Evolutionary conservation across 2,113 vertebrate genomes (phyloP).

Genomic region (Polypterus senegalus): DNA sequence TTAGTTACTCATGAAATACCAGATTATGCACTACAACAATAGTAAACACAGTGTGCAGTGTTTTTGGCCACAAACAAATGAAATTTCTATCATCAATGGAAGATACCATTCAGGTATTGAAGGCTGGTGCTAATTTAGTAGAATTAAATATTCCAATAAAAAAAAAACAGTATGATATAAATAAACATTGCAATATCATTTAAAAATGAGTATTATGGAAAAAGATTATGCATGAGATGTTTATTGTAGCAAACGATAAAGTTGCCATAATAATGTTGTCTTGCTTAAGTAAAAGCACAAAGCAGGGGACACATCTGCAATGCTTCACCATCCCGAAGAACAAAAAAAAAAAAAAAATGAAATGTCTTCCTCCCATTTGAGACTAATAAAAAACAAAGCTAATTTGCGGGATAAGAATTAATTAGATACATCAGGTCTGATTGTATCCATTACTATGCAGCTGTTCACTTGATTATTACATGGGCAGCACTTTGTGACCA

Average conservation of each 20-base stretch:
- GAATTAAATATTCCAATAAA: no score
- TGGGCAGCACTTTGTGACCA: constrained; percentile 26
- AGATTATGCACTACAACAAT: no score
- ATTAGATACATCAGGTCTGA: constrained; percentile 56
- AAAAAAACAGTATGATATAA: no score
- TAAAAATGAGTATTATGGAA: no score
- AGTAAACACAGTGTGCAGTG: no score
- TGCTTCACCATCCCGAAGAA: constrained; percentile 42
- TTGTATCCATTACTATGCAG: constrained; percentile 48
- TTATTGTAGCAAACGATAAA: not conserved
- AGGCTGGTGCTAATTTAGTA: no score
- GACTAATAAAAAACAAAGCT: constrained; percentile 59
- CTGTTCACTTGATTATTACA: constrained; percentile 36
- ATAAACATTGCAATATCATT: no score
- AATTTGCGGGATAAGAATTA: constrained; percentile 63
- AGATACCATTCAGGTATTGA: no score
- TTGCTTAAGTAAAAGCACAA: constrained; percentile 45
- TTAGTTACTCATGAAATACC: no score
- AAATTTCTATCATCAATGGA: no score
- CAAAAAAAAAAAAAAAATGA: constrained; percentile 50
- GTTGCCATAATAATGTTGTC: constrained; percentile 43
- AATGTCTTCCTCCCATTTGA: constrained; percentile 52
- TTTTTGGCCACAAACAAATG: no score
- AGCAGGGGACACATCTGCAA: constrained; percentile 38
- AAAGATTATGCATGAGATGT: no score